phyloP scores from a whole-genome alignment of 2,113 vertebrate species.

The Eubucco bourcierii region DNA sequence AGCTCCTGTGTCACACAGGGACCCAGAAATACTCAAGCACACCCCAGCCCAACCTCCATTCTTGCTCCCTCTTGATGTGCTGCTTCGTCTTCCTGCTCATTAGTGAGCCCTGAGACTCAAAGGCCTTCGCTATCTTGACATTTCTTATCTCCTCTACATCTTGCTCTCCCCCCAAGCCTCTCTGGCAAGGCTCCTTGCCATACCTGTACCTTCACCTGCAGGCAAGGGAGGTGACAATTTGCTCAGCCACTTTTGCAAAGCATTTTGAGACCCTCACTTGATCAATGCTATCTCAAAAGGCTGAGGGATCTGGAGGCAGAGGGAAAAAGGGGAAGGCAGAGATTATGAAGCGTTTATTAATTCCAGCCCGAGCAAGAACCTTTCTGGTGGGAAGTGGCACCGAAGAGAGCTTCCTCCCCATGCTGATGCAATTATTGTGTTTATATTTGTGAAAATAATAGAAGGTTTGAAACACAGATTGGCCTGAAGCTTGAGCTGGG shows the following conservation, averaged over 20 bases:
- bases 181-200: fast-evolving
- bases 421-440: neutral
- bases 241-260: neutral
- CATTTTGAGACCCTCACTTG: neutral
- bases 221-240: neutral
- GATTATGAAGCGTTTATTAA: conserved; percentile 30
- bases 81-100: neutral
- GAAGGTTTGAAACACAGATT: neutral
- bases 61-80: neutral
- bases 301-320: neutral
- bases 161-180: neutral
- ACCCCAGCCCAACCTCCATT: neutral
- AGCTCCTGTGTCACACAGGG: neutral
- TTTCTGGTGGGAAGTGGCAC: neutral
- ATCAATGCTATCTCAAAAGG: neutral
- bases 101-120: neutral
- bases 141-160: neutral
- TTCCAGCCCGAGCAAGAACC: neutral
- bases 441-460: conserved; percentile 32
- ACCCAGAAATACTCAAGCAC: neutral
- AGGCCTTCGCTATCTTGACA: neutral
- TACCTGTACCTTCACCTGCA: neutral
- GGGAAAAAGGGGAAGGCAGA: neutral
- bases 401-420: neutral
- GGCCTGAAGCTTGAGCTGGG: neutral